Conservation (phyloP, 1,140 invertebrate genomes). For the Drosophila repleta region DNA sequence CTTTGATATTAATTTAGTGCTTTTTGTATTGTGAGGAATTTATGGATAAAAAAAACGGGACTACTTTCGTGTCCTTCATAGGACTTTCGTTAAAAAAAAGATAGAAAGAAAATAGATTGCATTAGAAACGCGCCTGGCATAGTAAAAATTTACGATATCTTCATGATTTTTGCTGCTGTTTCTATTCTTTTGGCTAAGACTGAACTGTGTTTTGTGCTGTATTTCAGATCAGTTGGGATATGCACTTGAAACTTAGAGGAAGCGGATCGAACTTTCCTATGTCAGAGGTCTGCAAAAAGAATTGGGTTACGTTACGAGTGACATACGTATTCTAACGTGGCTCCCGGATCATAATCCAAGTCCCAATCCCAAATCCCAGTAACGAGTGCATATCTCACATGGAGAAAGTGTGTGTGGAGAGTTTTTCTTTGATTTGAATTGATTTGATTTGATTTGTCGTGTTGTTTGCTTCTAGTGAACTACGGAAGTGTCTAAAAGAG, state of each 20-base stretch:
- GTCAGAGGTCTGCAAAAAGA: neutral
- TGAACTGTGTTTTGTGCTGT: slow-evolving; percentile 38
- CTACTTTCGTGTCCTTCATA: neutral
- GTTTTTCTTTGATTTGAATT: neutral
- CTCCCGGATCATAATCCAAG: neutral
- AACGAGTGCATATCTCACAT: slow-evolving; percentile 50
- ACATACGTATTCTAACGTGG: neutral
- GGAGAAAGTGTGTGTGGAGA: slow-evolving; percentile 25
- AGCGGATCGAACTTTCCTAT: slow-evolving; percentile 22
- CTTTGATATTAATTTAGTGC: slow-evolving; percentile 83
- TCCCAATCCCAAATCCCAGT: slow-evolving; percentile 5
- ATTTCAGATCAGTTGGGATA: slow-evolving; percentile 25
- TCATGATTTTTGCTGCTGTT: slow-evolving; percentile 21
- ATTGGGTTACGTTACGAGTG: neutral
- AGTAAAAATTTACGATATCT: slow-evolving; percentile 56
- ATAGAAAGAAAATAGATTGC: neutral
- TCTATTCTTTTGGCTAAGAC: slow-evolving; percentile 19
- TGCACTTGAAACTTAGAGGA: slow-evolving; percentile 40
- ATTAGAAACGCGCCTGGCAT: slow-evolving; percentile 50
- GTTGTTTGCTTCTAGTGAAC: slow-evolving; percentile 28
- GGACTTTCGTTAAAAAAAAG: neutral
- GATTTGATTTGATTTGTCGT: slow-evolving; percentile 10
- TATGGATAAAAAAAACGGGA: slow-evolving; percentile 61
- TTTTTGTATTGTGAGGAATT: slow-evolving; percentile 84
- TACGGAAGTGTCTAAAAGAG: slow-evolving; percentile 55